phyloP scores from a whole-genome alignment of 2,113 vertebrate genomes.

The Sander lucioperca region DNA sequence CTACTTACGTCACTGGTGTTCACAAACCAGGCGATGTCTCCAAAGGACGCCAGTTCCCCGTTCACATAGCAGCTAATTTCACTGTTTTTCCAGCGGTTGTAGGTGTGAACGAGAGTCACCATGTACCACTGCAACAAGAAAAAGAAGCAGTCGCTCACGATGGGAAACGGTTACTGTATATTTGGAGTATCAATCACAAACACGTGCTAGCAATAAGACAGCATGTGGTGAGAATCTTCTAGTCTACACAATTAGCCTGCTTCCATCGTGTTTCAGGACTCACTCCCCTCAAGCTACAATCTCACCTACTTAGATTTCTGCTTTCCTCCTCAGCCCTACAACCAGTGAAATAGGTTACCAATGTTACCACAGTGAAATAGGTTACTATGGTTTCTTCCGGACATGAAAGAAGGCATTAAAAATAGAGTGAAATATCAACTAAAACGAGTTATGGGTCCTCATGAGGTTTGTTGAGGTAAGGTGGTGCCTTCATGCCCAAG shows the following conservation, averaged over 20 bases:
- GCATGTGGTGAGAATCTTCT: slow-evolving; percentile 6
- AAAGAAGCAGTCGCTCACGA: neutral
- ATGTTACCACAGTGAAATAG: slow-evolving; percentile 42
- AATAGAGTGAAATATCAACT: slow-evolving; percentile 51
- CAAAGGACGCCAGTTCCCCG: slow-evolving; percentile 95
- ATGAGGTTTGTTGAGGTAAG: slow-evolving; percentile 39
- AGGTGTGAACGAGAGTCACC: slow-evolving; percentile 96
- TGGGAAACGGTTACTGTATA: neutral
- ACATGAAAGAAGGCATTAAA: slow-evolving; percentile 53
- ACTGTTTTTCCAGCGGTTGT: slow-evolving; percentile 99
- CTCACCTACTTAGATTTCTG: slow-evolving; percentile 50
- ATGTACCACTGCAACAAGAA: slow-evolving; percentile 94
- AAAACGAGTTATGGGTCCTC: slow-evolving; percentile 41
- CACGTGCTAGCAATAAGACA: slow-evolving; percentile 18
- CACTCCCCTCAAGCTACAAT: slow-evolving; percentile 43
- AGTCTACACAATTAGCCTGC: slow-evolving; percentile 31
- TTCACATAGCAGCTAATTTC: slow-evolving; percentile 98
- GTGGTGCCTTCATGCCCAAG: slow-evolving; percentile 18
- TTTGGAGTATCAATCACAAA: neutral
- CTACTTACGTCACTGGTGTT: slow-evolving; percentile 96
- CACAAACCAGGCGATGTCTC: slow-evolving; percentile 98
- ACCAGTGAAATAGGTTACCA: slow-evolving; percentile 57
- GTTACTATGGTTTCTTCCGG: slow-evolving; percentile 47
- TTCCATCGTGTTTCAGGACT: slow-evolving; percentile 30
- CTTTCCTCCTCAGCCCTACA: slow-evolving; percentile 32